Evolutionary conservation across 2,797 vertebrate species (phyloP).

Genomic region (Florisuga fusca): DNA sequence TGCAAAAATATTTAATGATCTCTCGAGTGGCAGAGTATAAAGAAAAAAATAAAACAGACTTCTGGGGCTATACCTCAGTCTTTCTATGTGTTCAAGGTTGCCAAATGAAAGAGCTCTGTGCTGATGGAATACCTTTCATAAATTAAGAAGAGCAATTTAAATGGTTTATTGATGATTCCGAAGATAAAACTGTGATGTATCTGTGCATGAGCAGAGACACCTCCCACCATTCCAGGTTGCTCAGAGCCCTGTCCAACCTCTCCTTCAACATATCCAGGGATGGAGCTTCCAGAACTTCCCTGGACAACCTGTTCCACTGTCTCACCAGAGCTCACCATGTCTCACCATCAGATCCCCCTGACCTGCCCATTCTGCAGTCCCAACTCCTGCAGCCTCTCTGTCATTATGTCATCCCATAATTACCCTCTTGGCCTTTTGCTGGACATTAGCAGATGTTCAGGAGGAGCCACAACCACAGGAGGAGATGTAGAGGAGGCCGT

Average conservation of each 20-base stretch:
- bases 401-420: neutral
- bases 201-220: too few species aligned
- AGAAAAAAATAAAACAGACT: neutral
- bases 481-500: neutral
- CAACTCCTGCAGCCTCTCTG: neutral
- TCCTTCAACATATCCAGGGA: too few species aligned
- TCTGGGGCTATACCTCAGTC: neutral
- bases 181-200: neutral
- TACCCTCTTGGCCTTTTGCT: neutral
- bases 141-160: neutral
- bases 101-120: neutral
- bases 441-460: neutral
- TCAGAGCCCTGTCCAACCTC: too few species aligned
- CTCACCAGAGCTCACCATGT: too few species aligned
- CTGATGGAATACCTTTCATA: neutral
- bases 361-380: neutral
- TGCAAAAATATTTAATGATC: neutral
- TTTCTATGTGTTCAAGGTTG: neutral
- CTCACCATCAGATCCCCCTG: neutral
- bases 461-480: neutral
- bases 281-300: too few species aligned
- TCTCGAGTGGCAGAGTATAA: neutral
- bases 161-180: neutral
- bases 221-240: too few species aligned
- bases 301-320: too few species aligned